Base-by-base conservation (phyloP, 2,797 vertebrate genomes). In the Delichon dasypus region DNA sequence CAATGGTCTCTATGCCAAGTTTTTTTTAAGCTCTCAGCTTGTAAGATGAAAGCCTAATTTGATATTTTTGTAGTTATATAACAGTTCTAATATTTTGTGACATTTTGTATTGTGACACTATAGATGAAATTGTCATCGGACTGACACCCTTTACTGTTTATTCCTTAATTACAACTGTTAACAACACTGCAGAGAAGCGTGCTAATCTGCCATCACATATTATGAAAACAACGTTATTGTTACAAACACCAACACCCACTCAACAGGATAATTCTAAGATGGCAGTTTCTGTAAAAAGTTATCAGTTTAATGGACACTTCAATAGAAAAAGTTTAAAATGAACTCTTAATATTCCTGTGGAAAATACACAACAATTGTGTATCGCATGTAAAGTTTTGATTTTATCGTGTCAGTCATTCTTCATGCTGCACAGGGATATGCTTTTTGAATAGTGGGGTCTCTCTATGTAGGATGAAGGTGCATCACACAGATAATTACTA, bases 51-150 rank as follows among this genome's bases (percentile, higher is more conserved):
- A 97, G 96, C 88, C 95, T 97, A 97, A 97, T 97, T 97, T 97
- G 97, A 96, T 97, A 97, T 98, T 98, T 97, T 96, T 97, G 95
- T 98, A 97, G 97, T 97, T 97, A 97, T 97, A 80, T 97, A 98
- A 97, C 98, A 97, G 97, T 98, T 97, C 97, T 98, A 98, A 98
- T 98, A 98, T 98, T 98, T 97, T 97, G 97, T 98, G 98, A 98
- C 97, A 98, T 98, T 98, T 98, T 98, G 98, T 98, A 98, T 98
- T 98, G 97, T 98, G 98, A 98, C 98, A 98, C 97, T 97, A 98
- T 98, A 97, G 97, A 98, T 98, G 97, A 97, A 97, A 98, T 98
- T 98, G 98, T 98, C 97, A 98, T 98, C 97, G 97, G 98, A 98
- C 98, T 98, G 98, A 98, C 98, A 98, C 97, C 97, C 96, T 98